phyloP scores from a whole-genome alignment of 2,113 vertebrate genomes.

The Microcebus lehilahytsara region DNA sequence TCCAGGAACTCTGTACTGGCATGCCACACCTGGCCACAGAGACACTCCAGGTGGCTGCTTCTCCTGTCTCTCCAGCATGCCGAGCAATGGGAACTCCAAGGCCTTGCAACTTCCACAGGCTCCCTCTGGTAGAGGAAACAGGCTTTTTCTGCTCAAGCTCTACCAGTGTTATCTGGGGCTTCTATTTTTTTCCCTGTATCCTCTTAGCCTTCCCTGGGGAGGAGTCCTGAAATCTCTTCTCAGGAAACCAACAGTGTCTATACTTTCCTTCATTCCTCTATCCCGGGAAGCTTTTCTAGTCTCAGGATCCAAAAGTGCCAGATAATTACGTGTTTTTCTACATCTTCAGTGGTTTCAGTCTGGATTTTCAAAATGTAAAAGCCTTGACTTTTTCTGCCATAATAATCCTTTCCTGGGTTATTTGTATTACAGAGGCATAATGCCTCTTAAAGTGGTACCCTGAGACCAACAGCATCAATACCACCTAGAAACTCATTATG shows the following conservation, averaged over 20 bases:
- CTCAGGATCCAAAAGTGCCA: not conserved
- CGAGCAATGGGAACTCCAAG: not conserved
- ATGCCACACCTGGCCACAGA: not conserved
- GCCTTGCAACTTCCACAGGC: too few species aligned
- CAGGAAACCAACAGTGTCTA: not conserved
- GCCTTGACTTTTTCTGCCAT: not conserved
- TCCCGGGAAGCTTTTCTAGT: not conserved
- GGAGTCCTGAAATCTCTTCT: not conserved
- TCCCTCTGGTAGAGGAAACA: not conserved
- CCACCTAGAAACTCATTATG: not conserved
- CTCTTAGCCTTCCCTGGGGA: not conserved
- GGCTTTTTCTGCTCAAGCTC: not conserved
- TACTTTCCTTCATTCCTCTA: not conserved
- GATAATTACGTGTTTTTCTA: not conserved
- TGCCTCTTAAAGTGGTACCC: not conserved
- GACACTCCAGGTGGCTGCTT: too few species aligned
- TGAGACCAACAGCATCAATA: not conserved
- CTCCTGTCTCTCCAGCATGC: not conserved
- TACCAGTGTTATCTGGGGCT: not conserved
- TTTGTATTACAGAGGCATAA: not conserved
- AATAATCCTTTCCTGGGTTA: not conserved
- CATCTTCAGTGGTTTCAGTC: not conserved
- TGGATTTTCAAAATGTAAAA: not conserved
- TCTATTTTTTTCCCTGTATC: not conserved
- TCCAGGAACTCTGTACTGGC: not conserved